Conservation (phyloP, 1,140 invertebrate genomes). For the Bombus breviceps region DNA sequence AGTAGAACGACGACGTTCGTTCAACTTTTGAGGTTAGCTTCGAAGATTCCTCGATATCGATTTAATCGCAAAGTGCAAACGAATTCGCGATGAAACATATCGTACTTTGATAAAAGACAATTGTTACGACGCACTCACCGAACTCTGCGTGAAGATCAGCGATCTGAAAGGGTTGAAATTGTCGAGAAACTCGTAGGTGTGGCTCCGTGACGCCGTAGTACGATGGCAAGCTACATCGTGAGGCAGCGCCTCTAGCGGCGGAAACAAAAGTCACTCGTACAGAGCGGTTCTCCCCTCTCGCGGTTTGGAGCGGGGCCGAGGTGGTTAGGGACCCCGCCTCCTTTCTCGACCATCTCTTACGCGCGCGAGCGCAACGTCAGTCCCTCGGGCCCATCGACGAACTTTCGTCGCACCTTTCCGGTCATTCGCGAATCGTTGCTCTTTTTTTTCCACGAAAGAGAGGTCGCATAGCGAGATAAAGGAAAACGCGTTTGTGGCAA, state of each 20-base stretch:
- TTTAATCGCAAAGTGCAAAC: rapidly evolving
- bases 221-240: conserved; percentile 44
- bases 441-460: neutral
- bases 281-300: conserved; percentile 42
- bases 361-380: conserved; percentile 46
- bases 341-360: conserved; percentile 65
- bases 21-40: conserved; percentile 76
- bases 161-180: conserved; percentile 34
- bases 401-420: conserved; percentile 42
- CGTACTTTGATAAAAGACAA: neutral
- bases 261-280: neutral
- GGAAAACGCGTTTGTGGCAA: conserved; percentile 30
- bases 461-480: neutral
- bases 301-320: conserved; percentile 29
- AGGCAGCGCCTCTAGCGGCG: conserved; percentile 58
- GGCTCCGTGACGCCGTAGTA: conserved; percentile 76
- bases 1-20: neutral
- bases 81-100: too few species aligned
- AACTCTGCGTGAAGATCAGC: neutral
- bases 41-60: neutral
- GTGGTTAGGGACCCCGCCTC: conserved; percentile 66
- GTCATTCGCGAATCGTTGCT: neutral
- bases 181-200: conserved; percentile 76
- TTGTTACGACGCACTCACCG: conserved; percentile 41
- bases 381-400: conserved; percentile 58